These are phyloP conservation scores for Excalfactoria chinensis DNA, from an alignment of 2,113 vertebrate species.

Conservation along the genomic window DNA sequence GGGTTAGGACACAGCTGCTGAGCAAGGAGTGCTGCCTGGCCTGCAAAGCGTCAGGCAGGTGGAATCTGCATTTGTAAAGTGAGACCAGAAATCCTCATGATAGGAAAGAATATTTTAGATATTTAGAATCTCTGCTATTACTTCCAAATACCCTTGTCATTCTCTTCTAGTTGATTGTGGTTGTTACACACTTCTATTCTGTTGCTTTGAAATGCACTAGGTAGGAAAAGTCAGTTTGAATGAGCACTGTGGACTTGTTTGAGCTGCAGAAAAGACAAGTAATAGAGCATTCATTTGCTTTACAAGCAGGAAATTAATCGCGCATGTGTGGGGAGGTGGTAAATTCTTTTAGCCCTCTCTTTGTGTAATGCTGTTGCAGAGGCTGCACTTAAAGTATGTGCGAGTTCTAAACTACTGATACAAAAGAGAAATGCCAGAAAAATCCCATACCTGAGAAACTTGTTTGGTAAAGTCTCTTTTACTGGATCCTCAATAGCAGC, in stretches of 20 bases:
- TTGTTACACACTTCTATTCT: rapidly evolving
- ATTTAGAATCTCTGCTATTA: background rate
- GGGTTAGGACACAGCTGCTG: background rate
- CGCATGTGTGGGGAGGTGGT: background rate
- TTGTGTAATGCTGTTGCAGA: background rate
- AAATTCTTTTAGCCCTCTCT: background rate
- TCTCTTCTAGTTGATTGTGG: background rate
- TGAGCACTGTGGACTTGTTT: background rate
- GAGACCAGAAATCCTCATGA: background rate
- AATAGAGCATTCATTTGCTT: constrained; percentile 27
- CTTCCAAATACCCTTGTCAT: background rate
- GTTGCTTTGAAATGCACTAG: background rate
- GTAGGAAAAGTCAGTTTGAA: background rate
- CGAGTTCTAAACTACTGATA: background rate
- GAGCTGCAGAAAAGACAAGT: constrained; percentile 19
- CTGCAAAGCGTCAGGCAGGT: background rate
- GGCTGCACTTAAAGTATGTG: background rate
- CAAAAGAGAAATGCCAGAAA: background rate
- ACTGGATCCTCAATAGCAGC: background rate
- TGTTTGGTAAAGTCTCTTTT: background rate
- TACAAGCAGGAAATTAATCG: constrained; percentile 20
- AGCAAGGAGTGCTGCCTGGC: background rate
- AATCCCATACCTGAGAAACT: background rate
- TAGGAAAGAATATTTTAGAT: background rate
- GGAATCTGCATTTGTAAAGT: background rate